These are phyloP conservation scores for Meloidogyne exigua DNA, from an alignment of 1,140 invertebrate genomes.

Conservation along the genomic window DNA sequence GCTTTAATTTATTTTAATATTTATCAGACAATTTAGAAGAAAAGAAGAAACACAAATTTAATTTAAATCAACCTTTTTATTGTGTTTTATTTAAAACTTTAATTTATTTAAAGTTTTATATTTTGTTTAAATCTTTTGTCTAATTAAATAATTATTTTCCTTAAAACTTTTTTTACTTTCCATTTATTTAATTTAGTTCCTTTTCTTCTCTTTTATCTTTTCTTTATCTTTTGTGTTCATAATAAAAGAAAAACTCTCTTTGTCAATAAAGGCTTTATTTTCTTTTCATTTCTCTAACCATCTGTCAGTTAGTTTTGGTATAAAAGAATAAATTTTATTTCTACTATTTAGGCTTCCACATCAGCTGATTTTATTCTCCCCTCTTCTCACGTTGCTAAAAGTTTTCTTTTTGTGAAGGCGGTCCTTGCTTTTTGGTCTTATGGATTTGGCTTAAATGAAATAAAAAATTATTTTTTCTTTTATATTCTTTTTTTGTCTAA, in stretches of 20 bases:
- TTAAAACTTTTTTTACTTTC: no score
- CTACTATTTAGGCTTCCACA: not conserved
- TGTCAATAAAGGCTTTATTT: not conserved
- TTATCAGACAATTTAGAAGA: no score
- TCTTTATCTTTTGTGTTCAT: not conserved
- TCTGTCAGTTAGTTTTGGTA: constrained; percentile 4
- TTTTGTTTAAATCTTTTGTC: no score
- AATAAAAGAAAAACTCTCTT: not conserved
- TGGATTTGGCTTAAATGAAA: not conserved
- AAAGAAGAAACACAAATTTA: no score
- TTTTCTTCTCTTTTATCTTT: no score
- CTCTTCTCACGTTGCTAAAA: not conserved
- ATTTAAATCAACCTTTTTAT: no score
- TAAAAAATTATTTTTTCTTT: not conserved
- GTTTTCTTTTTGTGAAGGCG: not conserved
- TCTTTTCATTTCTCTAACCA: not conserved
- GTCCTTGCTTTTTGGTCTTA: constrained; percentile 1
- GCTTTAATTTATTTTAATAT: no score
- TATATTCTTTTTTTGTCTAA: not conserved
- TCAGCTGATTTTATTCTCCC: not conserved
- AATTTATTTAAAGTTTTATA: no score
- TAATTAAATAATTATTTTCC: no score
- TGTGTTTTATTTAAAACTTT: no score
- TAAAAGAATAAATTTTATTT: not conserved
- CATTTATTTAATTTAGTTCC: no score